phyloP scores from a whole-genome alignment of 2,888 invertebrate species.

The Plagiodera versicolora region DNA sequence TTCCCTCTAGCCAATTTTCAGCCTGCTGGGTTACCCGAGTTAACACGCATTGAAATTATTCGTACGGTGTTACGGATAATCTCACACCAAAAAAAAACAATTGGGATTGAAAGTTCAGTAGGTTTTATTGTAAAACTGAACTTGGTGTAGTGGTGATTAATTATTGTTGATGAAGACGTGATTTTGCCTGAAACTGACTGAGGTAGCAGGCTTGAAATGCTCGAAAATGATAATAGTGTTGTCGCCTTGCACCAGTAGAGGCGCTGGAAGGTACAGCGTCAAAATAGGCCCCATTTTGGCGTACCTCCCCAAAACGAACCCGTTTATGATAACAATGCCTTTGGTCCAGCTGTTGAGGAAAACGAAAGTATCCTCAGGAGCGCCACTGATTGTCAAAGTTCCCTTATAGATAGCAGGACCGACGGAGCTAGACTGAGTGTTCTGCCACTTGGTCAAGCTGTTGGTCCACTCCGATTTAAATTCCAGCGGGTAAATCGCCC shows the following conservation, averaged over 20 bases:
- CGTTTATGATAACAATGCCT: conserved; percentile 83
- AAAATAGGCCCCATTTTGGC: conserved; percentile 77
- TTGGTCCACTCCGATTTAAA: conserved; percentile 53
- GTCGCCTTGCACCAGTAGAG: conserved; percentile 63
- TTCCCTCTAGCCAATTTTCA: no score
- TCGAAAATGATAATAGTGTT: conserved; percentile 52
- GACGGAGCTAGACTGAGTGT: conserved; percentile 23
- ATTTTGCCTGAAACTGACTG: conserved; percentile 5
- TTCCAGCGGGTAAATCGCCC: conserved; percentile 57
- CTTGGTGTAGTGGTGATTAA: no score
- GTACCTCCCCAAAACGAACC: conserved; percentile 83
- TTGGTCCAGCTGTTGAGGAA: conserved; percentile 81
- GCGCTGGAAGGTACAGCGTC: conserved; percentile 80
- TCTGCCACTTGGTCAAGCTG: conserved; percentile 43
- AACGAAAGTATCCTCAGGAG: conserved; percentile 73
- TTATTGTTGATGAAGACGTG: no score
- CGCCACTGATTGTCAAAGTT: conserved; percentile 52
- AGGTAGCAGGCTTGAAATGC: conserved; percentile 43
- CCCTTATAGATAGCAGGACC: conserved; percentile 64
- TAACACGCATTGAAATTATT: no score
- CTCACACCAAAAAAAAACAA: no score
- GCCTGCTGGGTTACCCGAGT: no score
- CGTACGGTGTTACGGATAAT: no score
- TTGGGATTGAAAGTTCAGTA: no score
- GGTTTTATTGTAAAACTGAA: no score